Conservation (phyloP, 2,113 vertebrate species). For the Lathamus discolor region DNA sequence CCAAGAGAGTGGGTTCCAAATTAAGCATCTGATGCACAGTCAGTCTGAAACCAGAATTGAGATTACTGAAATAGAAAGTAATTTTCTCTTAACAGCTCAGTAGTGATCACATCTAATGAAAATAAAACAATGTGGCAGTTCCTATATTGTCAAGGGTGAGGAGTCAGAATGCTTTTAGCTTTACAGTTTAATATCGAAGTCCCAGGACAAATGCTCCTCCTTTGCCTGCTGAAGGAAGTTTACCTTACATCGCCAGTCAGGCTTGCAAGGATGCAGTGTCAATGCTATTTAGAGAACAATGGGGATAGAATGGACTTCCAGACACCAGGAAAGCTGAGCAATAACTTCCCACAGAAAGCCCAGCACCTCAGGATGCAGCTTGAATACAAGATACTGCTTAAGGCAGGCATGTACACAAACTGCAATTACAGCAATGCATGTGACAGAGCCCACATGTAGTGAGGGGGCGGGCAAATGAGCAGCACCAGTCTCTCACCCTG, state of each 20-base stretch:
- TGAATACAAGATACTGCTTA: neutral
- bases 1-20: conserved; percentile 57
- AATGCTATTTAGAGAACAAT: neutral
- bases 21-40: conserved; percentile 65
- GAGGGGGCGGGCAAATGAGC: neutral
- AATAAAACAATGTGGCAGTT: conserved; percentile 50
- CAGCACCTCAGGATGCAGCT: neutral
- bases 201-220: conserved; percentile 8
- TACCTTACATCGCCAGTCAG: neutral
- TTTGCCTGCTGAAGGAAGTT: neutral
- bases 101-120: conserved; percentile 44
- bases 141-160: conserved; percentile 16
- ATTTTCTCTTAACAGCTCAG: conserved; percentile 64
- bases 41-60: conserved; percentile 63
- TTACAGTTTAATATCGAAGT: neutral
- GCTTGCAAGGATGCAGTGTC: neutral
- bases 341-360: neutral
- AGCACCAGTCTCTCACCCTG: neutral
- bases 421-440: accelerated
- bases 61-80: conserved; percentile 67
- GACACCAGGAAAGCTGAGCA: neutral
- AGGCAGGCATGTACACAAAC: accelerated
- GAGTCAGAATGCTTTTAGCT: conserved; percentile 2
- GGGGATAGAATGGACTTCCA: neutral
- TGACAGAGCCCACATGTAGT: accelerated